phyloP scores from a whole-genome alignment of 2,113 vertebrate species.

The Eretmochelys imbricata region DNA sequence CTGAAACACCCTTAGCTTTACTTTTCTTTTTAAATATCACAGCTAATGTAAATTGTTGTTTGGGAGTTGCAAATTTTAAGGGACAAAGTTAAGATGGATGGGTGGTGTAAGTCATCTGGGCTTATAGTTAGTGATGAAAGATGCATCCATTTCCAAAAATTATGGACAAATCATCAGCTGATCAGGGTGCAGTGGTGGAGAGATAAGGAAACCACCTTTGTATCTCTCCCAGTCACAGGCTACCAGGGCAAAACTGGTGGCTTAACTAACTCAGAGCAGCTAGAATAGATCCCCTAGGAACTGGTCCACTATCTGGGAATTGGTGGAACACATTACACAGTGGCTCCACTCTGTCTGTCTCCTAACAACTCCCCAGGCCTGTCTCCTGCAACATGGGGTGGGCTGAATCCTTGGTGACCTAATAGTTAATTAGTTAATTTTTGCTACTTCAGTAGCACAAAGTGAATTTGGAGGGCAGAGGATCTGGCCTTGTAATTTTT shows the following conservation, averaged over 20 bases:
- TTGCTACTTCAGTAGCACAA: not conserved
- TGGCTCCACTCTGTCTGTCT: not conserved
- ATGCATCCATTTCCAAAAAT: slow-evolving; percentile 62
- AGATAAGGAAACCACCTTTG: slow-evolving; percentile 32
- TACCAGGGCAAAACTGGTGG: not conserved
- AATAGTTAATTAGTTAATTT: not conserved
- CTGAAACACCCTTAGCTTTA: slow-evolving; percentile 59
- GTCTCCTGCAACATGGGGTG: not conserved
- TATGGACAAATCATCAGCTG: slow-evolving; percentile 29
- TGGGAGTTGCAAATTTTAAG: slow-evolving; percentile 53
- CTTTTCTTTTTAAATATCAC: slow-evolving; percentile 15
- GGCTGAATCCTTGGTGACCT: not conserved
- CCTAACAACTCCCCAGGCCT: not conserved
- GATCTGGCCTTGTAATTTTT: not conserved
- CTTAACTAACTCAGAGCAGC: not conserved
- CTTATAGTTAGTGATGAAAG: not conserved
- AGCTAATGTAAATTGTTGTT: not conserved
- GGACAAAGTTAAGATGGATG: not conserved
- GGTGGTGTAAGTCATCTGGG: not conserved
- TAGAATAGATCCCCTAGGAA: not conserved
- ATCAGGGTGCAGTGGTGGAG: slow-evolving; percentile 35
- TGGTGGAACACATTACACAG: not conserved
- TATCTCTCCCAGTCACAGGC: not conserved
- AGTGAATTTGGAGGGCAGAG: not conserved
- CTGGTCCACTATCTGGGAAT: not conserved